phyloP scores from a whole-genome alignment of 2,888 invertebrate species.

The Sinohyriopsis cumingii region DNA sequence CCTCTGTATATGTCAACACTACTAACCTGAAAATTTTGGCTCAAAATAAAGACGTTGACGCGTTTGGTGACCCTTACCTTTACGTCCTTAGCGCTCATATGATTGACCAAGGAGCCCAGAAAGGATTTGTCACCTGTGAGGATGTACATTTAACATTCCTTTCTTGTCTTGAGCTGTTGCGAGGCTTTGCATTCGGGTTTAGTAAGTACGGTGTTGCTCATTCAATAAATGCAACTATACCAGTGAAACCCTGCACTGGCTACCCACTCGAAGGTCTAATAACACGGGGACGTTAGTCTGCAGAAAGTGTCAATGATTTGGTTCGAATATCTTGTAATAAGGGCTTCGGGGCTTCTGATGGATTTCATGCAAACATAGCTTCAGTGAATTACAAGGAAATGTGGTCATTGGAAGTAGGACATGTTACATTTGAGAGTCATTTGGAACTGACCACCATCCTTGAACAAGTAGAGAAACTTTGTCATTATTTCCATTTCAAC shows the following conservation, averaged over 20 bases:
- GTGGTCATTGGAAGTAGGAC: constrained; percentile 6
- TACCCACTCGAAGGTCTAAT: neutral
- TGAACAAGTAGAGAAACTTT: neutral
- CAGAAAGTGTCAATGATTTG: neutral
- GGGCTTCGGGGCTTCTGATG: neutral
- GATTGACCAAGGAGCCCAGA: constrained; percentile 5
- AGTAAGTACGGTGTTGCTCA: constrained; percentile 5
- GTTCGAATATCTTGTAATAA: neutral
- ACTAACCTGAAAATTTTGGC: constrained; percentile 12
- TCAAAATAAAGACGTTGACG: constrained; percentile 36
- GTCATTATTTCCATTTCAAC: constrained; percentile 2
- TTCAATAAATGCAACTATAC: neutral
- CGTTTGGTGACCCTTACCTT: constrained; percentile 23
- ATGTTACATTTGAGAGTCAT: neutral
- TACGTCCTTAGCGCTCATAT: constrained; percentile 29
- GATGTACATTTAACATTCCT: constrained; percentile 31
- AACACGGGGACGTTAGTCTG: neutral
- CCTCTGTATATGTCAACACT: constrained; percentile 28
- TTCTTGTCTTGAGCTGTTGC: constrained; percentile 23
- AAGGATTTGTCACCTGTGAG: too few species aligned
- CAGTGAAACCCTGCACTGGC: neutral
- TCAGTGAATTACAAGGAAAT: constrained; percentile 1
- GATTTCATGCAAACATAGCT: neutral
- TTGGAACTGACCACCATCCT: neutral
- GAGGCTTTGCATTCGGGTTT: constrained; percentile 15